Evolutionary conservation across 2,797 vertebrate species (phyloP).

Genomic region (Malurus leucopterus): DNA sequence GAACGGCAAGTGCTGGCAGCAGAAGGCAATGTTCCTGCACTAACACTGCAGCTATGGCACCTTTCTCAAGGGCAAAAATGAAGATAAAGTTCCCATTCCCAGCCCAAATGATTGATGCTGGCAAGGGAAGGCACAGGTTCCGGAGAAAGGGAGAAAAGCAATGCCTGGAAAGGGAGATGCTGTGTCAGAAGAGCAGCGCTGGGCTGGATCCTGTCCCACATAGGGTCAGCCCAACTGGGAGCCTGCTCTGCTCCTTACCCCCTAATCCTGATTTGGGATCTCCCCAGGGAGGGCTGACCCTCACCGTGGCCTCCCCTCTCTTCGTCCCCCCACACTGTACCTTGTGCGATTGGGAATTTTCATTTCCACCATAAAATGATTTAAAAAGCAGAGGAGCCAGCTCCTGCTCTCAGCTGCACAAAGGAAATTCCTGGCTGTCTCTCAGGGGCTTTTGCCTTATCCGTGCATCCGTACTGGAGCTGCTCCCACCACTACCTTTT

Average conservation of each 20-base stretch:
- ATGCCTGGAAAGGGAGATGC: background rate
- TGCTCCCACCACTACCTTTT: background rate
- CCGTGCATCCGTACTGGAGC: background rate
- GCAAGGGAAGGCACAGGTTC: background rate
- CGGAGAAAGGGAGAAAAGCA: background rate
- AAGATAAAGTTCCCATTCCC: background rate
- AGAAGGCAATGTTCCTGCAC: background rate
- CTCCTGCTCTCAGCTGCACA: background rate
- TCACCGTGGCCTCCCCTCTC: background rate
- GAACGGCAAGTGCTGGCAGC: background rate
- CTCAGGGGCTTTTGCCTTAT: constrained; percentile 21
- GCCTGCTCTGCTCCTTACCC: background rate
- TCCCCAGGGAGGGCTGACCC: background rate
- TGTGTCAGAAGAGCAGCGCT: accelerated
- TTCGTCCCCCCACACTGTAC: background rate
- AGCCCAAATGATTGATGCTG: background rate
- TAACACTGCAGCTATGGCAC: background rate
- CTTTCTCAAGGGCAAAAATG: background rate
- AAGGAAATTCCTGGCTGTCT: constrained; percentile 23
- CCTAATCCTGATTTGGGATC: background rate
- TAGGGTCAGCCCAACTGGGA: background rate
- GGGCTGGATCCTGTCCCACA: accelerated
- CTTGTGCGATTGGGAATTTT: background rate
- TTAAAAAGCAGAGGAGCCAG: constrained; percentile 10
- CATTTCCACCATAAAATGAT: constrained; percentile 2